Base-by-base conservation (phyloP, 2,797 vertebrate genomes). In the Tauraco hartlaubi region DNA sequence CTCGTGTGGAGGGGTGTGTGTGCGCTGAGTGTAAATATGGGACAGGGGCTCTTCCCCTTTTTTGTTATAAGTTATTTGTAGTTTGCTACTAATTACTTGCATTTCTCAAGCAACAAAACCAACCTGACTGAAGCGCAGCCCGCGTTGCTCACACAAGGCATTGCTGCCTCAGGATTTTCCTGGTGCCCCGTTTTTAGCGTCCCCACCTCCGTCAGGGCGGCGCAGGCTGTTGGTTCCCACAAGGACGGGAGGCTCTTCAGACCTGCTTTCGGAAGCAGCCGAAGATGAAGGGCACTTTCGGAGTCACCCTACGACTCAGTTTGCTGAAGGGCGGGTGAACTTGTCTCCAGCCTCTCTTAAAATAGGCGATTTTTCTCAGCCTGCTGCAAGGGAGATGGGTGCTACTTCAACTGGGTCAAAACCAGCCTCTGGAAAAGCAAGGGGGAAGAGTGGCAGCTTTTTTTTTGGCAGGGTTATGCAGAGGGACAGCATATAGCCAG, bases 1-100 rank as follows among this genome's bases (percentile, higher is more conserved):
- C 5, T 41, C 4, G 4, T 5, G 54, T 15, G 22, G 18, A 4
- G 10, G 3, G 1, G 3, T 3, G 5, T 11, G 9, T 1, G 39
- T 2, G 48, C 20, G 48, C 20, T 4, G 9, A 15, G 23, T 2
- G 22, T 1, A 15, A n/a, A 8, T 11, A 17, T 4, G n/a, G 43
- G 29, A 7, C 8, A 26, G 26, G 13, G 9, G 5, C 1, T 14
- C 7, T 39, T 55, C 19, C 14, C 16, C 29, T 7, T 35, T 19
- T 44, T 29, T 15, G 9, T 35, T 28, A 9, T 8, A 9, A 29
- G 5, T 41, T 39, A 14, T 13, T 31, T 20, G 13, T 29, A 33
- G 16, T 48, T 51, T 39, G 49, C 58, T 12, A 15, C 23, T 20
- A 9, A 5, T 6, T 37, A 15, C 5, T 35, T 29, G 16, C 18